phyloP scores from a whole-genome alignment of 2,113 vertebrate genomes.

The Archilochus colubris region DNA sequence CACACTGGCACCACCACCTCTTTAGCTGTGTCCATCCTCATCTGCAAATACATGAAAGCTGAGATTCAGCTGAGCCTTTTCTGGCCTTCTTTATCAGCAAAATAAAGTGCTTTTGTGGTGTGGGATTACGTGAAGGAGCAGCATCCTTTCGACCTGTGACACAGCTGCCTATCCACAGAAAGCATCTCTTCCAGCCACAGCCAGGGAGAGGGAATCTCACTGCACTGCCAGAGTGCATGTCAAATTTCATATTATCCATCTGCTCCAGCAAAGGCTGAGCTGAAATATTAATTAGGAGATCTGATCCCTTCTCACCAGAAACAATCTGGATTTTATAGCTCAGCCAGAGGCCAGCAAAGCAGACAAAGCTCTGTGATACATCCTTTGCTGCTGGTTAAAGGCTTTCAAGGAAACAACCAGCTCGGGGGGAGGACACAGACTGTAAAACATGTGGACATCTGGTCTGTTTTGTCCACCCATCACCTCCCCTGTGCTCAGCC shows the following conservation, averaged over 20 bases:
- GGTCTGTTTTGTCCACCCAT: neutral
- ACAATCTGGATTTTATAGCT: slow-evolving; percentile 58
- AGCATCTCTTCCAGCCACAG: neutral
- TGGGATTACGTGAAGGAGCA: neutral
- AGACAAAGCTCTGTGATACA: slow-evolving; percentile 45
- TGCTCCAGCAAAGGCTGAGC: slow-evolving; percentile 45
- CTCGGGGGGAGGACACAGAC: neutral
- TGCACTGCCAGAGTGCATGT: neutral
- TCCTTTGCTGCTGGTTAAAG: slow-evolving; percentile 44
- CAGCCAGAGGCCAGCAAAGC: slow-evolving; percentile 28
- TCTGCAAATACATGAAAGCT: neutral
- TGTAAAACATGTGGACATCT: slow-evolving; percentile 6
- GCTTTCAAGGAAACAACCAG: slow-evolving; percentile 44
- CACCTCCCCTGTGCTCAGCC: neutral
- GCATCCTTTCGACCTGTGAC: neutral
- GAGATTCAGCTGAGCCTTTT: neutral
- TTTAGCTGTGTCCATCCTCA: neutral
- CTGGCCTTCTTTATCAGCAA: neutral
- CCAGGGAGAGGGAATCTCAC: neutral
- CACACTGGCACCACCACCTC: neutral
- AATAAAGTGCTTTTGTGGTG: neutral
- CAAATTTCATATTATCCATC: slow-evolving; percentile 29
- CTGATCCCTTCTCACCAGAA: slow-evolving; percentile 49
- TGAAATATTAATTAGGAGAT: slow-evolving; percentile 63
- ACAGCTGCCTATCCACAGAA: neutral